Conservation (phyloP, 1,140 invertebrate genomes). For the Drosophila lacteicornis region DNA sequence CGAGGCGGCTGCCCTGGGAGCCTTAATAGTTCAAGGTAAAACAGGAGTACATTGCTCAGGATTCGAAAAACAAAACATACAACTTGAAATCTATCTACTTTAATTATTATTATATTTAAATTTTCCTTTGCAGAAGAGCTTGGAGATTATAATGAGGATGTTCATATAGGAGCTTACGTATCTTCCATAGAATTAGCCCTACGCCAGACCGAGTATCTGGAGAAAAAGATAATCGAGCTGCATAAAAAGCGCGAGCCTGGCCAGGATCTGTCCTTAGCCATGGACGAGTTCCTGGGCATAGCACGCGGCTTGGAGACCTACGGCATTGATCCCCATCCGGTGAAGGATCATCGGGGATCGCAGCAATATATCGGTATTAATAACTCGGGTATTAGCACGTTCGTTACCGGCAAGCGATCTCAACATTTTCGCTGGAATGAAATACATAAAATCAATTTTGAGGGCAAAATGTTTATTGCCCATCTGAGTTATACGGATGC, state of each 20-base stretch:
- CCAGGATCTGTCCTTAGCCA: constrained; percentile 65
- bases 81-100: no score
- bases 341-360: constrained; percentile 91
- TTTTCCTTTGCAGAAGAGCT: constrained; percentile 91
- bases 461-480: constrained; percentile 99
- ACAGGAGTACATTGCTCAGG: no score
- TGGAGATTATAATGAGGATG: constrained; percentile 96
- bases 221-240: constrained; percentile 95
- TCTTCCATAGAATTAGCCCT: constrained; percentile 95
- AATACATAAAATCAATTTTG: constrained; percentile 98
- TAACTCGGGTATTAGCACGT: constrained; percentile 96
- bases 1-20: constrained; percentile 95
- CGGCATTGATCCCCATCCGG: constrained; percentile 98
- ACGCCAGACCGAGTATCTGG: constrained; percentile 95
- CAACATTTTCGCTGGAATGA: constrained; percentile 98
- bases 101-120: no score
- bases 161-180: constrained; percentile 95
- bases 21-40: constrained; percentile 96
- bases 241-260: constrained; percentile 90
- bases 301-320: constrained; percentile 97
- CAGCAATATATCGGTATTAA: constrained; percentile 98
- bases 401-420: constrained; percentile 95
- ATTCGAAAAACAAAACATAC: background rate
- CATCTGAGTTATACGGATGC: constrained; percentile 91
- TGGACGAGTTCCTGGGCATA: constrained; percentile 83